Evolutionary conservation across 2,888 invertebrate genomes (phyloP), one percentile per base, ranked within the genome.

Genomic region (Ctena decussata): DNA sequence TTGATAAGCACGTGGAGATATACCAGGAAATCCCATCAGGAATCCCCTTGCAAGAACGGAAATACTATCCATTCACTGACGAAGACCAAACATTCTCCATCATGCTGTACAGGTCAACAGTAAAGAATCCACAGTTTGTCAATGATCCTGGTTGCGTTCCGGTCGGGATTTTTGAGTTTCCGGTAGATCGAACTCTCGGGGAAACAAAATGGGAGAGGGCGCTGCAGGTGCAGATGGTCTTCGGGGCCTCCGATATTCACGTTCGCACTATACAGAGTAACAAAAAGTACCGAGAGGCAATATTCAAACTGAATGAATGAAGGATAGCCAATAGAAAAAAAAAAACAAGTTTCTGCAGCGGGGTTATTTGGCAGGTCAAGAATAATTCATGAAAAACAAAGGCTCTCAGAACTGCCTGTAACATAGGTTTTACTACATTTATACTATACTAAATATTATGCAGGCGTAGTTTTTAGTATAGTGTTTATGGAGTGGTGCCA

Each of bases 1-100:
- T 83, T 69, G 53, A 70, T 41, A 78, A 78, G 27, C 83, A 83
- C 41, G 78, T 83, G 21, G 78, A 78, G n/a, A 60, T 74, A n/a
- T 69, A 70, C 2, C 75, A 75, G 49, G 39, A 49, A 8, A 27
- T 81, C n/a, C 15, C 24, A 1, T 37, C 30, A 3, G 76, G 57
- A 2, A 57, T 69, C 11, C 39, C 49, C 15, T 69, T 44, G 32
- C 6, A 30, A 15, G 46, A 32, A 53, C 44, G 44, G 15, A 32
- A 11, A 53, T 81, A 81, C 32, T 76, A 39, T 30, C 75, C 76
- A 2, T 30, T 76, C 53, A 49, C 80, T 39, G 41, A 30, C n/a
- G 65, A 49, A 0, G 76, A 75, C 35, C 46, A 44, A 15, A 35
- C 69, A 18, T 46, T 39, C 6, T 70, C 80, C 21, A 24, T 81